These are phyloP conservation scores for Passer montanus DNA, from an alignment of 2,113 vertebrate species.

Conservation along the genomic window DNA sequence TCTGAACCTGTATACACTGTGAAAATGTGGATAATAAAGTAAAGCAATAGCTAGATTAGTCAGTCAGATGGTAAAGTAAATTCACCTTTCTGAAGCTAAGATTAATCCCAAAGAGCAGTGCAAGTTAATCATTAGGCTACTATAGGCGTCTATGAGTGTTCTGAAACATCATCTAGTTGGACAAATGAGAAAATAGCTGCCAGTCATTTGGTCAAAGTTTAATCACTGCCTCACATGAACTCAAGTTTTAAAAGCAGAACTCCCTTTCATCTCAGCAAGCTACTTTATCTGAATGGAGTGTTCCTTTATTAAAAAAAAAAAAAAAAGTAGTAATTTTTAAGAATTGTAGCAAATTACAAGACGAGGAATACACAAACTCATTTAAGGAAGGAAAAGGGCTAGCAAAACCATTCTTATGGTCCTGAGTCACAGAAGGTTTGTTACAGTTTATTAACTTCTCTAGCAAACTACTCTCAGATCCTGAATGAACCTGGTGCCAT, in stretches of 20 bases:
- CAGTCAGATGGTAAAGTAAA: slow-evolving; percentile 26
- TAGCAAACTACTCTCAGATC: not conserved
- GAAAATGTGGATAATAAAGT: not conserved
- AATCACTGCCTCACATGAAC: slow-evolving; percentile 24
- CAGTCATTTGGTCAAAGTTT: slow-evolving; percentile 64
- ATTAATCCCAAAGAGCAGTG: slow-evolving; percentile 54
- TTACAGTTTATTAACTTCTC: not conserved
- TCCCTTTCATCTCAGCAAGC: slow-evolving; percentile 43
- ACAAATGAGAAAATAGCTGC: slow-evolving; percentile 70
- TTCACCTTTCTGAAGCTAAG: slow-evolving; percentile 29
- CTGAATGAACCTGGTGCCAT: not conserved
- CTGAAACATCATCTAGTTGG: slow-evolving; percentile 54
- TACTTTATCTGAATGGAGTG: not conserved
- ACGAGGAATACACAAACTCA: not conserved
- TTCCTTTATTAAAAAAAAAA: not conserved
- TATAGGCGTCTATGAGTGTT: slow-evolving; percentile 60
- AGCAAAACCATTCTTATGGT: not conserved
- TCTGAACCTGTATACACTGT: not conserved
- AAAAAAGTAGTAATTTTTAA: fast-evolving
- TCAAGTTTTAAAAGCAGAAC: slow-evolving; percentile 31
- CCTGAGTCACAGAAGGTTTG: not conserved
- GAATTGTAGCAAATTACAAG: not conserved
- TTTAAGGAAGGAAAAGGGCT: not conserved
- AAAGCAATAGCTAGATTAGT: not conserved
- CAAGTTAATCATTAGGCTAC: slow-evolving; percentile 67